phyloP scores from a whole-genome alignment of 2,113 vertebrate genomes.

The Semnornis frantzii region DNA sequence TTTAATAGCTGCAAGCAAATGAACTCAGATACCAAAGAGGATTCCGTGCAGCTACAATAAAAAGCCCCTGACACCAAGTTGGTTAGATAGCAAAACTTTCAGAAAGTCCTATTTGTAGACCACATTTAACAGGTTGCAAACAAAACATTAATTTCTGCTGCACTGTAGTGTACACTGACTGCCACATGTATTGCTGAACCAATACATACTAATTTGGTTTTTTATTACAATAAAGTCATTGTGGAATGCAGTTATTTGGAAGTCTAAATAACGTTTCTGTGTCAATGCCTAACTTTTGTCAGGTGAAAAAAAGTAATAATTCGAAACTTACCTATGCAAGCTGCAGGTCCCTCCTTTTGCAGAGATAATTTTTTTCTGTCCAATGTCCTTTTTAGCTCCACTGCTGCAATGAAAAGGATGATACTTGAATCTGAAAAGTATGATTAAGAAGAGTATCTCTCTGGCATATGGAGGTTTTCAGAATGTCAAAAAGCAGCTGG shows the following conservation, averaged over 20 bases:
- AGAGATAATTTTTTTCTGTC: background rate
- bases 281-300: background rate
- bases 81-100: background rate
- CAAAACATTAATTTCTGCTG: background rate
- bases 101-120: background rate
- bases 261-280: background rate
- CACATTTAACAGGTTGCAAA: background rate
- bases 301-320: background rate
- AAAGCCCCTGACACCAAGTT: background rate
- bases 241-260: background rate
- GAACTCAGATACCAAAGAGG: background rate
- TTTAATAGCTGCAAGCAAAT: background rate
- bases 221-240: background rate
- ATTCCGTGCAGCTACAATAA: background rate
- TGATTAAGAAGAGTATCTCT: background rate
- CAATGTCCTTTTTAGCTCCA: background rate
- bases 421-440: background rate
- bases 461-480: background rate
- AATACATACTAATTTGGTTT: background rate
- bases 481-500: background rate
- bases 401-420: background rate
- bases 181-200: background rate
- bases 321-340: conserved; percentile 48
- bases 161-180: background rate
- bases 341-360: background rate